Percentiles rank a stretch among this genome's conserved stretches.
Conservation (phyloP, 2,113 vertebrate species). For the Phyllostomus discolor region DNA sequence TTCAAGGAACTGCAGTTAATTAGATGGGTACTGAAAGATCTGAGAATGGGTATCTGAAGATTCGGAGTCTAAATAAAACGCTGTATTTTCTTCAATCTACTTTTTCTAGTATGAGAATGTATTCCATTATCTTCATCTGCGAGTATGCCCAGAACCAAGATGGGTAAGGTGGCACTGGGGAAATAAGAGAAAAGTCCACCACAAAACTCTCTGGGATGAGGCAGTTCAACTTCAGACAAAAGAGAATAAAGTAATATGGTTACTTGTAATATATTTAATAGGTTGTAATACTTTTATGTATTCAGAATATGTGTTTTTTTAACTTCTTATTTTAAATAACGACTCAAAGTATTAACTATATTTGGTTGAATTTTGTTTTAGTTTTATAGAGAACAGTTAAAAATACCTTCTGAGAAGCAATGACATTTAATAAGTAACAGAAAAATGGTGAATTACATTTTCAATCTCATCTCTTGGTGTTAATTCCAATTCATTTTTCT, state of each 20-base stretch:
- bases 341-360: background rate
- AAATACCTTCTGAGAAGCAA: background rate
- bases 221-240: background rate
- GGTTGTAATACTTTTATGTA: background rate
- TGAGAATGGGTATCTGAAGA: background rate
- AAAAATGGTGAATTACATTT: background rate
- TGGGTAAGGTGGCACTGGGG: background rate
- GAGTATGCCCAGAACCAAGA: background rate
- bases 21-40: background rate
- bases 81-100: background rate
- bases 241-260: background rate
- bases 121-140: background rate
- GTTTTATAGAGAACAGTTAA: background rate
- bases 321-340: background rate
- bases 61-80: background rate
- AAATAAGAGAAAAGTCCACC: rapidly evolving
- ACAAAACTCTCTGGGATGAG: background rate
- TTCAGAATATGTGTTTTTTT: background rate
- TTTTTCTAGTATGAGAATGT: background rate
- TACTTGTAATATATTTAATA: background rate
- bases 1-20: background rate
- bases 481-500: background rate
- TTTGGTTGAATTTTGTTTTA: slow-evolving; percentile 11
- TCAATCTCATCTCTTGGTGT: background rate
- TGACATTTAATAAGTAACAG: background rate